Conservation (phyloP, 2,888 invertebrate genomes). For the Mythimna vitellina region DNA sequence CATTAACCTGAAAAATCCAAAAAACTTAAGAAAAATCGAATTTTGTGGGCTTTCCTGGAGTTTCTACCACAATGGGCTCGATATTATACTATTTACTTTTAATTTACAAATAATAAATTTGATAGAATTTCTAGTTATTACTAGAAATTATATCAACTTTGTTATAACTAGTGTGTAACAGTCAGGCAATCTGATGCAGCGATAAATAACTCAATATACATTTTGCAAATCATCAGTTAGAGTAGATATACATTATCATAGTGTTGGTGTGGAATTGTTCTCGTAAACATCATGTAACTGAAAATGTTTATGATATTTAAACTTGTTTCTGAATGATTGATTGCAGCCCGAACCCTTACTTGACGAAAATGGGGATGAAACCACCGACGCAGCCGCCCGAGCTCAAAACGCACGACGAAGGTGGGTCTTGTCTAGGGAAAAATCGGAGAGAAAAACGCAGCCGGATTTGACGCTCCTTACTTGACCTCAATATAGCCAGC, state of each 20-base stretch:
- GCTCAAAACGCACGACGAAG: constrained; percentile 68
- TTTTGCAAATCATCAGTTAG: constrained; percentile 21
- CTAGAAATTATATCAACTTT: too few relatives aligned
- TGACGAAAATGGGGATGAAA: constrained; percentile 69
- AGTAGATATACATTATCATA: constrained; percentile 26
- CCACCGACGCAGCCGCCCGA: constrained; percentile 51
- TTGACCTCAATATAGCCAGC: neutral
- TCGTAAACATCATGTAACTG: constrained; percentile 10
- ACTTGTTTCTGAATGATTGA: constrained; percentile 22
- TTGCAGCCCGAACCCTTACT: constrained; percentile 64
- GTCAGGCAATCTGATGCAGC: neutral
- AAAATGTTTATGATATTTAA: constrained; percentile 15
- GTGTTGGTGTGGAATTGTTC: constrained; percentile 15
- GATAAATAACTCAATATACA: constrained; percentile 1
- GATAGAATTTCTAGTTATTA: neutral
- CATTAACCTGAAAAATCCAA: too few relatives aligned
- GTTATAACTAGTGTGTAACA: neutral
- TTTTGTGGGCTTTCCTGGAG: too few relatives aligned
- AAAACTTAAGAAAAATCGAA: too few relatives aligned
- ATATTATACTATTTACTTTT: neutral
- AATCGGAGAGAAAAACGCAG: neutral
- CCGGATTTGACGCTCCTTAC: too few relatives aligned
- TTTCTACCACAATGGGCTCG: neutral
- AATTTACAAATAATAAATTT: neutral
- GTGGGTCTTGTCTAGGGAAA: constrained; percentile 48